A percentile compares a stretch with the other conserved stretches of the same genome.
Evolutionary conservation across 2,113 vertebrate genomes (phyloP).

Genomic region (Hipposideros armiger): DNA sequence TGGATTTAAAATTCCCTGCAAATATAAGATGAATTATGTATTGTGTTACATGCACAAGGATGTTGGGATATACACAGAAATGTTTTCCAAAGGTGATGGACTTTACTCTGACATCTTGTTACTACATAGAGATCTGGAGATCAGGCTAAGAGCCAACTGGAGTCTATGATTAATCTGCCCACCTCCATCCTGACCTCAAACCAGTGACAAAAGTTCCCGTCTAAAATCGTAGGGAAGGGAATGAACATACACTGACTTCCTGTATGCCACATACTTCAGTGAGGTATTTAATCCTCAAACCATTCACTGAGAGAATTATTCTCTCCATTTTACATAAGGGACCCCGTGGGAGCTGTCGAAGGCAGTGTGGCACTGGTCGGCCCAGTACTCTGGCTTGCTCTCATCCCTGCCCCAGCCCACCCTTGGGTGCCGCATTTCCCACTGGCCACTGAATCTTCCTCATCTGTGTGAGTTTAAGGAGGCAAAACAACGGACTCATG

Average conservation of each 20-base stretch:
- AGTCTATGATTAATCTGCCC: neutral
- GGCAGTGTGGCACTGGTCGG: neutral
- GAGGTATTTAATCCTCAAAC: neutral
- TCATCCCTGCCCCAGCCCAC: neutral
- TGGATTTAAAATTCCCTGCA: constrained; percentile 46
- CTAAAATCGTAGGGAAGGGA: neutral
- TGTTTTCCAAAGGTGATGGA: neutral
- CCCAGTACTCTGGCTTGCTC: neutral
- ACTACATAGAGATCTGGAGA: neutral
- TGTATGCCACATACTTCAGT: neutral
- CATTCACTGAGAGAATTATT: neutral
- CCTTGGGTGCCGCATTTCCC: neutral
- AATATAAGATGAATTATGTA: constrained; percentile 5
- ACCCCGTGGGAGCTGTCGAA: neutral
- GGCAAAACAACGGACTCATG: neutral
- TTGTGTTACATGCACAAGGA: neutral
- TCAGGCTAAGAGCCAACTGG: neutral
- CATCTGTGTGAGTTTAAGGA: neutral
- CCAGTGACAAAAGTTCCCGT: neutral
- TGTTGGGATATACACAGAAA: neutral
- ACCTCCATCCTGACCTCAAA: neutral
- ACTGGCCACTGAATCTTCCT: neutral
- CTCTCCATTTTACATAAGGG: neutral
- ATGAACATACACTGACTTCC: neutral
- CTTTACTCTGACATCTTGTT: neutral